Evolutionary conservation across 2,888 invertebrate species (phyloP).

Genomic region (Palloptera scutellata): DNA sequence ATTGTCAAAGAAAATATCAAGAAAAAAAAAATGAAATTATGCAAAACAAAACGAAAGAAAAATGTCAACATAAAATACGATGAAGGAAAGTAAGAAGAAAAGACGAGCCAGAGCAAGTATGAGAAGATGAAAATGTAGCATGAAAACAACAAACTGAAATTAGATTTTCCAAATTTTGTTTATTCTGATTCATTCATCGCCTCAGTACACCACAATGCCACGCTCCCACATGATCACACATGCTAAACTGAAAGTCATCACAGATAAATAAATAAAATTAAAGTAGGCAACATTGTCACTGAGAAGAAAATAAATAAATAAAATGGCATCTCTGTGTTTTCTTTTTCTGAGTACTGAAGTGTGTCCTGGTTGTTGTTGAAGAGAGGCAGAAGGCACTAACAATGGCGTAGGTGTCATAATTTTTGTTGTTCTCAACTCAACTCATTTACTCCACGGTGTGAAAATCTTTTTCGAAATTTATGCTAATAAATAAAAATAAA

Average conservation of each 20-base stretch:
- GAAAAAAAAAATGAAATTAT: constrained; percentile 4
- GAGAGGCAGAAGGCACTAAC: no score
- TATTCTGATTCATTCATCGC: neutral
- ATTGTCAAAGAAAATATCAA: constrained; percentile 14
- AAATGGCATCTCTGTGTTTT: no score
- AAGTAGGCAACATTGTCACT: constrained; percentile 8
- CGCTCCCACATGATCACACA: neutral
- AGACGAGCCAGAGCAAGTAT: no score
- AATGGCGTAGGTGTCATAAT: no score
- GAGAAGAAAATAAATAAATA: no score
- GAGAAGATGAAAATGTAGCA: constrained; percentile 50
- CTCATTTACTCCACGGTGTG: no score
- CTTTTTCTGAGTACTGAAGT: no score
- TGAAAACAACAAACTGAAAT: constrained; percentile 51
- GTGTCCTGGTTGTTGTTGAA: no score
- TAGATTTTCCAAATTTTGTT: neutral
- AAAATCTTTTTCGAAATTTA: no score
- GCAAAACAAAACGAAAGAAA: constrained; percentile 1
- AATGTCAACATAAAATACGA: constrained; percentile 9
- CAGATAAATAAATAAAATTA: constrained; percentile 20
- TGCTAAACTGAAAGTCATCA: constrained; percentile 18
- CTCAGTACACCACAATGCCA: neutral
- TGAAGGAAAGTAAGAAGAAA: no score
- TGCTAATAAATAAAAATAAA: neutral
- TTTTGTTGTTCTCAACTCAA: no score